Conservation (phyloP, 2,888 invertebrate genomes). For the Meandrusa payeni region DNA sequence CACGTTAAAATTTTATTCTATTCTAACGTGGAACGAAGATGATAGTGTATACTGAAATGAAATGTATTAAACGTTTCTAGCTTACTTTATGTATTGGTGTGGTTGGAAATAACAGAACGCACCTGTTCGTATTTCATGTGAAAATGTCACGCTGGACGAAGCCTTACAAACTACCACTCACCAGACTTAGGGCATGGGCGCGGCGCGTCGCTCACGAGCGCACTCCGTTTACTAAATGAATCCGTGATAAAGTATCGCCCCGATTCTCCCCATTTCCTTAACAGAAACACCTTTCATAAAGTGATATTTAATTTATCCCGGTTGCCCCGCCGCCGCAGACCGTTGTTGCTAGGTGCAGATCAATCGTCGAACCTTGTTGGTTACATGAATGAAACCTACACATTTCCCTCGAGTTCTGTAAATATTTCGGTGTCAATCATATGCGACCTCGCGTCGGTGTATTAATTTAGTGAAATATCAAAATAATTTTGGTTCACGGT, state of each 20-base stretch:
- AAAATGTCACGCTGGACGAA: conserved; percentile 66
- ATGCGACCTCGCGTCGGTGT: conserved; percentile 24
- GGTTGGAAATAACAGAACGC: conserved; percentile 32
- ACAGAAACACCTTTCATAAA: conserved; percentile 60
- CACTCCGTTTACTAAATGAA: conserved; percentile 70
- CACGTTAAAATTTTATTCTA: too few species aligned
- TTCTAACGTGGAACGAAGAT: too few species aligned
- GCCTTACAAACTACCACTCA: conserved; percentile 76
- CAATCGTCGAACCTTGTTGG: conserved; percentile 60
- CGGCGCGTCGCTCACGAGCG: conserved; percentile 67
- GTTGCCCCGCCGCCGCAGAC: conserved; percentile 54
- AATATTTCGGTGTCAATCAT: conserved; percentile 39
- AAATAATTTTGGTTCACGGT: conserved; percentile 40
- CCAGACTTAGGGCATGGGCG: conserved; percentile 77
- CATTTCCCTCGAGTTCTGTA: conserved; percentile 52
- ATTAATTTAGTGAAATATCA: conserved; percentile 27
- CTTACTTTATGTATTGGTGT: too few species aligned
- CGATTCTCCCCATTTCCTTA: conserved; percentile 55
- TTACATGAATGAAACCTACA: conserved; percentile 75
- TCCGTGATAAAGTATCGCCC: conserved; percentile 63
- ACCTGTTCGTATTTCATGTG: conserved; percentile 49
- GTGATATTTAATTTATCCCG: conserved; percentile 44
- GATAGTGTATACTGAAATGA: too few species aligned
- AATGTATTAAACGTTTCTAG: too few species aligned
- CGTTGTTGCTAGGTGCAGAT: conserved; percentile 67